These are phyloP conservation scores for Spisula subtruncata DNA, from an alignment of 2,888 invertebrate genomes.

Conservation along the genomic window DNA sequence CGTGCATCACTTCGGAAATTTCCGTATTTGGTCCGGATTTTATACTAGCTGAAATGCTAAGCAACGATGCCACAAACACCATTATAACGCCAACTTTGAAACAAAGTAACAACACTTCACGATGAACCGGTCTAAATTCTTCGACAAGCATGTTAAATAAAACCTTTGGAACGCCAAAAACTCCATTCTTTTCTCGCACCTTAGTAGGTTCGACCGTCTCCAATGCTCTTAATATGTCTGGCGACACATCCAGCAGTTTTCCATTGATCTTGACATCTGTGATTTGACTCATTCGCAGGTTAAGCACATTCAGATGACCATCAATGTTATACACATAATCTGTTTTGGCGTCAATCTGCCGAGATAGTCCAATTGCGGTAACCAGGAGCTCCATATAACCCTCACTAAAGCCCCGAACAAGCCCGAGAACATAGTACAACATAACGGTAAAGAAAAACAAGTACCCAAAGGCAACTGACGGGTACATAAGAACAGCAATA, in stretches of 20 bases:
- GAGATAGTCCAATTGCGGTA: constrained; percentile 27
- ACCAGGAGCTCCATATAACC: constrained; percentile 39
- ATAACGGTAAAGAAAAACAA: constrained; percentile 49
- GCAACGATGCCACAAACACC: constrained; percentile 38
- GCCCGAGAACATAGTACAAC: constrained; percentile 36
- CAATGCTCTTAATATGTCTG: constrained; percentile 23
- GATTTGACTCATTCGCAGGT: constrained; percentile 32
- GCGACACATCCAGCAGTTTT: constrained; percentile 29
- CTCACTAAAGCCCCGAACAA: constrained; percentile 34
- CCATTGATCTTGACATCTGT: constrained; percentile 38
- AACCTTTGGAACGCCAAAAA: constrained; percentile 58
- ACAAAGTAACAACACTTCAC: constrained; percentile 45
- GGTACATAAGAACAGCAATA: constrained; percentile 36
- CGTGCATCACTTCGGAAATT: constrained; percentile 67
- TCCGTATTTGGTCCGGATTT: constrained; percentile 49
- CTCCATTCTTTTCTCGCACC: constrained; percentile 26
- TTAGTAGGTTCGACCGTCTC: neutral
- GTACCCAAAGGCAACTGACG: constrained; percentile 43
- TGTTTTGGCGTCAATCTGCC: constrained; percentile 5
- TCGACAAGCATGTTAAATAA: constrained; percentile 50
- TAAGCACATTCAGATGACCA: constrained; percentile 37
- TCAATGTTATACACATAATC: constrained; percentile 21
- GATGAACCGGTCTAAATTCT: constrained; percentile 53
- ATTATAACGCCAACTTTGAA: constrained; percentile 53
- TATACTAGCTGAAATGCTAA: constrained; percentile 41